Evolutionary conservation across 2,797 vertebrate genomes (phyloP).

Genomic region (Thaleichthys pacificus): DNA sequence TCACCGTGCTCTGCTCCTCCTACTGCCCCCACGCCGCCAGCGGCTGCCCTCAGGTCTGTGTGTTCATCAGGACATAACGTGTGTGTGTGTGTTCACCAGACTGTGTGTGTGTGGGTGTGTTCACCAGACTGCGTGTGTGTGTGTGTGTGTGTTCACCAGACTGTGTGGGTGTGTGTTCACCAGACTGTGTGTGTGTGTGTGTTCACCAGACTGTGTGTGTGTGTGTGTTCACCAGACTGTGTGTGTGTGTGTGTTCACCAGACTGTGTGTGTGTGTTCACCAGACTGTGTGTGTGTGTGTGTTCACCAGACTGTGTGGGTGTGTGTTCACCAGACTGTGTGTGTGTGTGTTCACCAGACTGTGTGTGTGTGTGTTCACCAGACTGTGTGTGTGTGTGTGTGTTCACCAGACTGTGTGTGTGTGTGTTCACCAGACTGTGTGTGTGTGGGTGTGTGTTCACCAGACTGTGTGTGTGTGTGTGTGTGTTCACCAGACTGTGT

Average conservation of each 20-base stretch:
- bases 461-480: neutral
- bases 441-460: too few relatives aligned
- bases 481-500: neutral
- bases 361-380: neutral
- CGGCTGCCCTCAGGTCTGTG: conserved; percentile 79
- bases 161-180: neutral
- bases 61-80: neutral
- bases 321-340: neutral
- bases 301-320: too few relatives aligned
- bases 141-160: neutral
- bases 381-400: neutral
- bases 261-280: neutral
- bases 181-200: neutral
- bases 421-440: neutral
- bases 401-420: too few relatives aligned
- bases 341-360: neutral
- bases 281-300: neutral
- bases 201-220: neutral
- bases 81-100: neutral
- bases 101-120: neutral
- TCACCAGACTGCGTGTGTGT: neutral
- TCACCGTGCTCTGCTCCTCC: conserved; percentile 71
- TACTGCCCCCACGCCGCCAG: conserved; percentile 74
- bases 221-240: neutral
- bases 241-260: neutral